Percentiles rank a stretch among this genome's conserved stretches.
phyloP scores from a whole-genome alignment of 2,888 invertebrate species.

The Kryphioiulus occultus region DNA sequence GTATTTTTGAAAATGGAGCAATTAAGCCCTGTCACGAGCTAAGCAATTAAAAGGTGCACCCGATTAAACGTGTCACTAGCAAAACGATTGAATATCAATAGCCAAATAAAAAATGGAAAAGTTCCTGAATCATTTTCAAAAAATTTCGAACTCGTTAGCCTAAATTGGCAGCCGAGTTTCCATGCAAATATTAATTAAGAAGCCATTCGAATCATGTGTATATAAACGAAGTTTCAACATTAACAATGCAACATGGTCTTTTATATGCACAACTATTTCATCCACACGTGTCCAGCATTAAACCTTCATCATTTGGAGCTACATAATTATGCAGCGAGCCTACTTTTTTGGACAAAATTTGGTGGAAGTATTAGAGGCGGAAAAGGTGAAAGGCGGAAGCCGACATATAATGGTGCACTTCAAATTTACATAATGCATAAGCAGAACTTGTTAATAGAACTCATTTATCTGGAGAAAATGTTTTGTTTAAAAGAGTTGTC shows the following conservation, averaged over 20 bases:
- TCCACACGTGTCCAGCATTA: conserved; percentile 8
- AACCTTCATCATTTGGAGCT: background rate
- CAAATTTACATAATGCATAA: background rate
- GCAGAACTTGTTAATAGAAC: background rate
- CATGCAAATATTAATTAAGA: background rate
- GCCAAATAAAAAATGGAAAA: background rate
- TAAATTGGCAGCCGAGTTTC: background rate
- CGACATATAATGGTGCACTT: background rate
- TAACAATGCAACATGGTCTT: background rate
- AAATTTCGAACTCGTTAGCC: conserved; percentile 25
- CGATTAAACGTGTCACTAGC: conserved; percentile 7
- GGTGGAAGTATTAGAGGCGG: background rate
- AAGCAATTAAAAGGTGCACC: background rate
- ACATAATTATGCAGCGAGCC: background rate
- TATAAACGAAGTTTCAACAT: background rate
- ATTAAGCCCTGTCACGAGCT: background rate
- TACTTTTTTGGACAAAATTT: background rate
- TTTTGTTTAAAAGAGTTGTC: background rate
- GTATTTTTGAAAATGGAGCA: conserved; percentile 25
- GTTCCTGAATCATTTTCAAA: background rate
- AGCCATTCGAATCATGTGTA: background rate
- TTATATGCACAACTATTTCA: background rate
- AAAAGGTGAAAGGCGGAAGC: conserved; percentile 35
- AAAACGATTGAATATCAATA: background rate
- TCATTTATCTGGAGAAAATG: background rate